Evolutionary conservation across 2,888 invertebrate species (phyloP).

Genomic region (Tridacna crocea): DNA sequence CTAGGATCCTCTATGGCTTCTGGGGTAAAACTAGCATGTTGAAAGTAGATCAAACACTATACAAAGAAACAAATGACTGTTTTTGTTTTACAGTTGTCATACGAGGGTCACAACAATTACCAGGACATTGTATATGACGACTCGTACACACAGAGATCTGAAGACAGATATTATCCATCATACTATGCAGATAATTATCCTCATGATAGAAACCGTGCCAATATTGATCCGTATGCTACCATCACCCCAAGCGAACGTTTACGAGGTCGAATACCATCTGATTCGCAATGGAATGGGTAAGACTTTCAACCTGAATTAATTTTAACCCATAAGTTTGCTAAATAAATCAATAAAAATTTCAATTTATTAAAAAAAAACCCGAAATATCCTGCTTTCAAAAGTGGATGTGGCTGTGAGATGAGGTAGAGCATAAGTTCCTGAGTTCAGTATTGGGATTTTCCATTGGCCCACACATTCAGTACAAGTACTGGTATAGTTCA

Average conservation of each 20-base stretch:
- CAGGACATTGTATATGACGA: constrained; percentile 61
- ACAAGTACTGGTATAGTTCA: too few species aligned
- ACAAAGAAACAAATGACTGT: background rate
- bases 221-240: constrained; percentile 82
- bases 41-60: too few species aligned
- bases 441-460: too few species aligned
- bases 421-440: too few species aligned
- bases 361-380: too few species aligned
- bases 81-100: constrained; percentile 33
- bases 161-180: constrained; percentile 80
- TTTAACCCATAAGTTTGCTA: too few species aligned
- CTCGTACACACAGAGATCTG: constrained; percentile 67
- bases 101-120: constrained; percentile 53
- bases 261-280: constrained; percentile 65
- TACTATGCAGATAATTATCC: constrained; percentile 76
- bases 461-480: too few species aligned
- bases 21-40: too few species aligned
- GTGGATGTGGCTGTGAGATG: too few species aligned
- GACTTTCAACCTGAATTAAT: background rate
- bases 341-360: too few species aligned
- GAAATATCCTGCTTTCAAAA: too few species aligned
- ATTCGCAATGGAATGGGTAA: constrained; percentile 58
- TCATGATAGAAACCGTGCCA: constrained; percentile 73
- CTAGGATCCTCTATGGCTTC: too few species aligned
- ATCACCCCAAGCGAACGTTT: constrained; percentile 81